Conservation (phyloP, 1,140 invertebrate species). For the Varroa destructor region DNA sequence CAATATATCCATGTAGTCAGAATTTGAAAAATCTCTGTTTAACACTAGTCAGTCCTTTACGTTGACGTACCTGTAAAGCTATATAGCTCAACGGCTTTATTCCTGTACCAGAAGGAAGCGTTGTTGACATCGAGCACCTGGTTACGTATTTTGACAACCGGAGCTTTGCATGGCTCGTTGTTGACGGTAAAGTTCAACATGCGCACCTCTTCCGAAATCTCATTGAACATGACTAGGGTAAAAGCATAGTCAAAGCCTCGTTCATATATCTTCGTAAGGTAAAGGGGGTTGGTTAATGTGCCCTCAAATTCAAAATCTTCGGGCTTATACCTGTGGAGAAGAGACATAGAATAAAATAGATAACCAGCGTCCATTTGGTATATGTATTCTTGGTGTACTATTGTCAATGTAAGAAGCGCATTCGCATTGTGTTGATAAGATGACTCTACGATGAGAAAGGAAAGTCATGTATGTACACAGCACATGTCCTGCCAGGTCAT, state of each 20-base stretch:
- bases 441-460: too few species aligned
- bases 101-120: slow-evolving; percentile 32
- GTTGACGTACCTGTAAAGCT: slow-evolving; percentile 6
- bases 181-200: slow-evolving; percentile 36
- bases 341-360: not conserved
- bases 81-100: slow-evolving; percentile 36
- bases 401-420: too few species aligned
- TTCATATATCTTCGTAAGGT: slow-evolving; percentile 36
- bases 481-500: too few species aligned
- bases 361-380: not conserved
- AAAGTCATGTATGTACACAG: too few species aligned
- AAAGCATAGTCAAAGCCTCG: slow-evolving; percentile 37
- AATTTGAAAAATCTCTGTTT: too few species aligned
- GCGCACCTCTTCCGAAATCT: slow-evolving; percentile 34
- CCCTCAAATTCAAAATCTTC: slow-evolving; percentile 30
- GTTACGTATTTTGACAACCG: slow-evolving; percentile 38
- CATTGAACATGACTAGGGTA: slow-evolving; percentile 37
- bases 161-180: slow-evolving; percentile 38
- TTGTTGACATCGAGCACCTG: slow-evolving; percentile 29
- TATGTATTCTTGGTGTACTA: not conserved
- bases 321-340: slow-evolving; percentile 12
- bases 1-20: too few species aligned
- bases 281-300: slow-evolving; percentile 31
- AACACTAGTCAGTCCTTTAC: too few species aligned
- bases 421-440: too few species aligned